Base-by-base conservation (phyloP, 2,113 vertebrate species). In the Indicator maculatus region DNA sequence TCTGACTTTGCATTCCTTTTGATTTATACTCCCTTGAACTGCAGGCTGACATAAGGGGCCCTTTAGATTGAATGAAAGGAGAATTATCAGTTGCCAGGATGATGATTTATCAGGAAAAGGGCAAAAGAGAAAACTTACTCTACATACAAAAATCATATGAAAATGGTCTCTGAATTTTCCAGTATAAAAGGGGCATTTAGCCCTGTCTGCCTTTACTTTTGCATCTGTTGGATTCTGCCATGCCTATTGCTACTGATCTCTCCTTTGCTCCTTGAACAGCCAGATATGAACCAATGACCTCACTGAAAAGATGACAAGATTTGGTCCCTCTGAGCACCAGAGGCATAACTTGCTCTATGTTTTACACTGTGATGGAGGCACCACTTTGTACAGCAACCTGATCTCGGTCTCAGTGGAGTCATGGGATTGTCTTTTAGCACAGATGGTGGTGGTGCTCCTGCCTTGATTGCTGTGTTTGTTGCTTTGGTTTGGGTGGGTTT, bases 51-150 rank as follows among this genome's bases (percentile, higher is more conserved):
- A 94, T 88, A 96, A 93, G 63, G 82, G 31, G 21, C 84, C 78
- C 79, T 94, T 96, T 88, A 95, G 65, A 19, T 31, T 93, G 79
- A 88, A 89, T 95, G 87, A 96, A 96, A 91, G 44, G 79, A 94
- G 89, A 92, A 86, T 94, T 96, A 95, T 88, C 84, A 83, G 91
- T 93, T 88, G 72, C 82, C 23, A 81, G 52, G 91, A 58, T 47
- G 81, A 21, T 80, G 61, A 90, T 88, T 93, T 91, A 69, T 75
- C 69, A 65, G 50, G 52, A 26, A 86, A 83, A 83, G 1, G 6
- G 63, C 6, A 71, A 59, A 86, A 86, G 36, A 52, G 71, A 89
- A 75, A 82, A 73, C 39, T 84, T 59, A 31, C 10, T 87, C 50
- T 44, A 28, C 23, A 23, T 47, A 8, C 2, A 89, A 86, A 88